Base-by-base conservation (phyloP, 2,113 vertebrate species). In the Aramus guarauna region DNA sequence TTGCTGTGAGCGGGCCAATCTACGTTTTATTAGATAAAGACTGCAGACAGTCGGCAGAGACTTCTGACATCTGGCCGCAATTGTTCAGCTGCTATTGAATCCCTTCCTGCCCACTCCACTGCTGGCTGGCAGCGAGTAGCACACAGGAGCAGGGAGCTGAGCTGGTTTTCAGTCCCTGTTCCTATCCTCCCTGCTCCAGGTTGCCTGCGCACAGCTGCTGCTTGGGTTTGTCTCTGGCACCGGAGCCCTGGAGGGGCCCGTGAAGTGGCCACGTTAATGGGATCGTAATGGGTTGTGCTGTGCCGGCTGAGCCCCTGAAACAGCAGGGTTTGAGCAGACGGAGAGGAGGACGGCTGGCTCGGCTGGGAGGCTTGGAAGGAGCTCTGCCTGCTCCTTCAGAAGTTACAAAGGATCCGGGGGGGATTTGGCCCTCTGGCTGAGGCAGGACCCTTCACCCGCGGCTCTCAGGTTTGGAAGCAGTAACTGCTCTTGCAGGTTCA, bases 231-330 rank as follows among this genome's bases (percentile, higher is more conserved):
- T 79, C 4, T 11, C 96, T 88, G 71, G 20, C 39, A 5, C 68
- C 2, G 5, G 48, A 36, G 60, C 62, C 59, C 27, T 79, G 53
- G 37, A 94, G 71, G 73, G 53, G 19, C 41, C 80, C 12, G 0
- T 15, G 52, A 63, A 80, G 89, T 75, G 84, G 41, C 39, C 12
- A 1, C 34, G 80, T 62, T 91, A 73, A 78, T 74, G 80, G 94
- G 77, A 90, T 91, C 1, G 4, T 67, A 71, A 78, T 21, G 55
- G 92, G 74, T 19, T 74, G 6, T 58, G 78, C 79, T 79, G 66
- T 71, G 77, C 85, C 16, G 59, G 78, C 94, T 95, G 90, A 88
- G 90, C 85, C 74, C 81, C 43, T 88, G 62, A 21, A 94, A n/a
- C 48, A 72, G 74, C 56, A 32, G 64, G 29, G 47, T 47, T 45